These are phyloP conservation scores for Saccopteryx leptura DNA, from an alignment of 2,113 vertebrate species.

Conservation along the genomic window DNA sequence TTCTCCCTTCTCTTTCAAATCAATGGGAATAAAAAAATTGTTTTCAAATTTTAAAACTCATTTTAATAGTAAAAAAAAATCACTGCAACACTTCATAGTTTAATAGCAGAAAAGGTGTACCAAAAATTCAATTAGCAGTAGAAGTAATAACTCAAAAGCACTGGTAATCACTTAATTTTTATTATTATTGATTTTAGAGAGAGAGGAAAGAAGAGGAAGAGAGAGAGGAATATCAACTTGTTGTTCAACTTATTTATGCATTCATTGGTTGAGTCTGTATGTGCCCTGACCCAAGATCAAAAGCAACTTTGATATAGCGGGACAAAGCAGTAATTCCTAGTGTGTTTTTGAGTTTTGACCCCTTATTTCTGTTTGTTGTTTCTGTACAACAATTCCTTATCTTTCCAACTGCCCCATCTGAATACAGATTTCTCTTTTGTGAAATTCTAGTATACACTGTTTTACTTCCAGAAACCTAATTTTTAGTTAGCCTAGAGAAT, in stretches of 20 bases:
- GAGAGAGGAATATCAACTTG: too few species aligned
- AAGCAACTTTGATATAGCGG: not conserved
- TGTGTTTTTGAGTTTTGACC: slow-evolving; percentile 33
- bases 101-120: not conserved
- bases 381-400: not conserved
- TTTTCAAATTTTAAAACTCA: slow-evolving; percentile 52
- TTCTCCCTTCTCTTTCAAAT: too few species aligned
- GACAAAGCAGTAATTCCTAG: not conserved
- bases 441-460: not conserved
- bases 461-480: slow-evolving; percentile 11
- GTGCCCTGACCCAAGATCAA: too few species aligned
- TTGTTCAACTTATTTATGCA: too few species aligned
- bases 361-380: not conserved
- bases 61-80: slow-evolving; percentile 45
- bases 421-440: slow-evolving; percentile 32
- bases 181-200: not conserved
- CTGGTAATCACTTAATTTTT: slow-evolving; percentile 29
- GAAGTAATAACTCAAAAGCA: slow-evolving; percentile 7
- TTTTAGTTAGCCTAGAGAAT: slow-evolving; percentile 29
- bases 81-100: not conserved
- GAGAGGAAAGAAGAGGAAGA: too few species aligned
- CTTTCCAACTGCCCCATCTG: slow-evolving; percentile 31
- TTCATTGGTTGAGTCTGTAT: too few species aligned
- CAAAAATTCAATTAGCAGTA: slow-evolving; percentile 44
- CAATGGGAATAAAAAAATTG: not conserved